Conservation (phyloP, 2,113 vertebrate species). For the Cyanocitta stelleri region DNA sequence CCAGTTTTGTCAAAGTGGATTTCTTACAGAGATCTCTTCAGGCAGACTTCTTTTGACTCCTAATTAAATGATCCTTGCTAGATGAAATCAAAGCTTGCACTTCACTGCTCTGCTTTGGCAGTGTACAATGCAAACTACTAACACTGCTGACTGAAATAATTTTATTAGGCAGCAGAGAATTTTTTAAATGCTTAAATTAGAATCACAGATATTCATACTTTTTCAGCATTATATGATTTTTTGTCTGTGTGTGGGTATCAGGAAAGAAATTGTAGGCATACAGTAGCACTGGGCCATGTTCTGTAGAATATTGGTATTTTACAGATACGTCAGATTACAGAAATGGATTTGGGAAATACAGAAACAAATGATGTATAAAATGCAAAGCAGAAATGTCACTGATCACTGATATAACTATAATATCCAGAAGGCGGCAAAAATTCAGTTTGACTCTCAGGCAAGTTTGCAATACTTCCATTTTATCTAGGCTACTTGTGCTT, state of each 20-base stretch:
- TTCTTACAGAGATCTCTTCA: background rate
- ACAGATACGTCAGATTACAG: background rate
- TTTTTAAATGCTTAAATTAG: constrained; percentile 23
- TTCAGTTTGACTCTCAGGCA: background rate
- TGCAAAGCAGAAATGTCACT: constrained; percentile 42
- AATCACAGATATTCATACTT: background rate
- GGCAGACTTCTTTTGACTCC: background rate
- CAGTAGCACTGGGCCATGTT: background rate
- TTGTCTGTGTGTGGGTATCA: background rate
- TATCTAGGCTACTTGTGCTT: background rate
- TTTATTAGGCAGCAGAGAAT: background rate
- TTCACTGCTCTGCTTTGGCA: background rate
- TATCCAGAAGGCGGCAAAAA: constrained; percentile 3
- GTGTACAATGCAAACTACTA: background rate
- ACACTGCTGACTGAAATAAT: background rate
- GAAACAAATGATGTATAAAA: constrained; percentile 11
- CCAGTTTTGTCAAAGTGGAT: constrained; percentile 10
- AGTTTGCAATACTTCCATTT: background rate
- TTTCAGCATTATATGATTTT: background rate
- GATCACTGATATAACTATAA: constrained; percentile 15
- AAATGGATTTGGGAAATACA: constrained; percentile 21
- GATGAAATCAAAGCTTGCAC: background rate
- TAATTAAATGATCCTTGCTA: background rate
- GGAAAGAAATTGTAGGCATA: background rate
- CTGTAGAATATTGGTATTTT: constrained; percentile 22